Evolutionary conservation across 2,797 vertebrate genomes (phyloP).

Genomic region (Adrianichthys oophorus): DNA sequence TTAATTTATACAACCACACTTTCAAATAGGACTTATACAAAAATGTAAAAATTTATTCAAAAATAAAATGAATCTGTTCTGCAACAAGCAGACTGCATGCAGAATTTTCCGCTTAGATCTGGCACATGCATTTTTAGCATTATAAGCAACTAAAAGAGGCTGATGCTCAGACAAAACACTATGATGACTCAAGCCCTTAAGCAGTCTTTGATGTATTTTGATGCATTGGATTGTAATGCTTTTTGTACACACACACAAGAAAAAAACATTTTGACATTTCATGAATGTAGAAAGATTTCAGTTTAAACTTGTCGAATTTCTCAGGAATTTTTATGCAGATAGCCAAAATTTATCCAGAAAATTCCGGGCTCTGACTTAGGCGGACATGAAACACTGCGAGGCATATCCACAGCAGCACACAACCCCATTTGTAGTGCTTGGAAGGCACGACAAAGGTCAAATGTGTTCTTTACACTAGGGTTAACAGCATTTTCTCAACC

Average conservation of each 20-base stretch:
- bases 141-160: not conserved
- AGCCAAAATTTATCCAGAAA: slow-evolving; percentile 32
- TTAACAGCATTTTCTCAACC: slow-evolving; percentile 27
- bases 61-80: not conserved
- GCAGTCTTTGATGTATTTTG: slow-evolving; percentile 47
- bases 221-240: slow-evolving; percentile 45
- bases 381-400: slow-evolving; percentile 23
- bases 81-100: not conserved
- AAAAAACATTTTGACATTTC: slow-evolving; percentile 29
- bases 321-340: slow-evolving; percentile 65
- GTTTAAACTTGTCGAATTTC: slow-evolving; percentile 55
- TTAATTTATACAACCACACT: not conserved
- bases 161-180: not conserved
- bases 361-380: slow-evolving; percentile 19
- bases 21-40: not conserved
- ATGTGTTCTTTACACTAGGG: slow-evolving; percentile 20
- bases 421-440: slow-evolving; percentile 5
- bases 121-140: not conserved
- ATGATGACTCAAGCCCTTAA: not conserved
- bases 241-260: slow-evolving; percentile 25
- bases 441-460: slow-evolving; percentile 13
- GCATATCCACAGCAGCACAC: slow-evolving; percentile 17
- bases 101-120: not conserved
- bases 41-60: not conserved
- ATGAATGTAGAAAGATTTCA: slow-evolving; percentile 44